Conservation (phyloP, 2,113 vertebrate genomes). For the Psammodynastes pulverulentus region DNA sequence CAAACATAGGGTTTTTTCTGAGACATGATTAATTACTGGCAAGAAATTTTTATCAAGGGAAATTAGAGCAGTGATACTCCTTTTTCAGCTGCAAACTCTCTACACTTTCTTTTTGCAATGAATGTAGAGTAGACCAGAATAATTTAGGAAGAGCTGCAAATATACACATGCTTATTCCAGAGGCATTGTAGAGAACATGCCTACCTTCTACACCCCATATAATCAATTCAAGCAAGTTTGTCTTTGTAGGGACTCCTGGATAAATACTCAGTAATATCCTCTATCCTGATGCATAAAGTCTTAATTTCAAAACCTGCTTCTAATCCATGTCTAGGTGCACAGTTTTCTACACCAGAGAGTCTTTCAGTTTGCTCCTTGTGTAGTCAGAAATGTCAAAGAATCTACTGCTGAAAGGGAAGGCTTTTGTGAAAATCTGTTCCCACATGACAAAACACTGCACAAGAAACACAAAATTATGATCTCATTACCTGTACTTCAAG, state of each 20-base stretch:
- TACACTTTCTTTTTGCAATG: not conserved
- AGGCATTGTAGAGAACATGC: not conserved
- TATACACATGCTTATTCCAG: not conserved
- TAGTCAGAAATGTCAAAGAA: not conserved
- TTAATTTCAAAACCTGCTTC: slow-evolving; percentile 8
- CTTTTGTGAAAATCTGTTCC: slow-evolving; percentile 13
- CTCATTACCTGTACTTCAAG: not conserved
- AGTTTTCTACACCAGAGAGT: not conserved
- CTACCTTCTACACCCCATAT: not conserved
- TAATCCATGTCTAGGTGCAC: not conserved
- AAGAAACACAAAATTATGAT: slow-evolving; percentile 6
- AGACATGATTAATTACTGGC: not conserved
- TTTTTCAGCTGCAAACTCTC: not conserved
- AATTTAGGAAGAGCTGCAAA: not conserved
- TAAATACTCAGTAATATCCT: not conserved
- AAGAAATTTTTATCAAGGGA: not conserved
- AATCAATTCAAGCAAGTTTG: not conserved
- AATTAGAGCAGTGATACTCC: not conserved
- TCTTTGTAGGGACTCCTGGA: not conserved
- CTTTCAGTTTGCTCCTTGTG: slow-evolving; percentile 7
- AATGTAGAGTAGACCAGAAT: not conserved
- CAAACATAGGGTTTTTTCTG: not conserved
- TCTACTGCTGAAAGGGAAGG: not conserved
- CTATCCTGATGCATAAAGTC: not conserved
- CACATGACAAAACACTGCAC: not conserved